phyloP scores from a whole-genome alignment of 2,797 vertebrate species.

The Sebastiscus albofasciatus region DNA sequence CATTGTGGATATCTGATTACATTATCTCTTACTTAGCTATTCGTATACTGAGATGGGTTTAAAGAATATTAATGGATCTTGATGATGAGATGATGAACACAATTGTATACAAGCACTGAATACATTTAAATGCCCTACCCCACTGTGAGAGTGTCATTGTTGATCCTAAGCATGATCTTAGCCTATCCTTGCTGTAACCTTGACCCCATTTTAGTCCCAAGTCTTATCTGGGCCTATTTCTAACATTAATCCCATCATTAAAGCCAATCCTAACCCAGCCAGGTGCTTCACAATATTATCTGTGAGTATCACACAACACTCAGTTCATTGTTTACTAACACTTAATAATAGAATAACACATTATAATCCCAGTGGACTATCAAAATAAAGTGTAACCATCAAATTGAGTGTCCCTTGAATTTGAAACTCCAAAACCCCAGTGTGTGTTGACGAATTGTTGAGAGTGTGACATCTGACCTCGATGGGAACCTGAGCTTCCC shows the following conservation, averaged over 20 bases:
- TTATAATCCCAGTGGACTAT: too few species aligned
- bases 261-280: not conserved
- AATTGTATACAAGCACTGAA: not conserved
- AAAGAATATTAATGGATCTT: not conserved
- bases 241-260: not conserved
- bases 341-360: not conserved
- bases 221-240: not conserved
- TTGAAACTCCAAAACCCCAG: too few species aligned
- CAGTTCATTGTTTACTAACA: not conserved
- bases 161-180: not conserved
- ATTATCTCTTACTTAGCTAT: not conserved
- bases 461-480: conserved; percentile 14
- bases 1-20: not conserved
- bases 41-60: not conserved
- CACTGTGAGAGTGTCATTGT: not conserved
- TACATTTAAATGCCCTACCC: not conserved
- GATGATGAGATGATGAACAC: not conserved
- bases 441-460: too few species aligned
- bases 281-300: not conserved
- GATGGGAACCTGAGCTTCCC: conserved; percentile 31
- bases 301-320: not conserved
- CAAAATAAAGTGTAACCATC: too few species aligned
- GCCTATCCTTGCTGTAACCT: not conserved
- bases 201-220: not conserved
- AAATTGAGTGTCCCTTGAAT: too few species aligned